phyloP scores from a whole-genome alignment of 1,140 invertebrate species.

The Apis cerana region DNA sequence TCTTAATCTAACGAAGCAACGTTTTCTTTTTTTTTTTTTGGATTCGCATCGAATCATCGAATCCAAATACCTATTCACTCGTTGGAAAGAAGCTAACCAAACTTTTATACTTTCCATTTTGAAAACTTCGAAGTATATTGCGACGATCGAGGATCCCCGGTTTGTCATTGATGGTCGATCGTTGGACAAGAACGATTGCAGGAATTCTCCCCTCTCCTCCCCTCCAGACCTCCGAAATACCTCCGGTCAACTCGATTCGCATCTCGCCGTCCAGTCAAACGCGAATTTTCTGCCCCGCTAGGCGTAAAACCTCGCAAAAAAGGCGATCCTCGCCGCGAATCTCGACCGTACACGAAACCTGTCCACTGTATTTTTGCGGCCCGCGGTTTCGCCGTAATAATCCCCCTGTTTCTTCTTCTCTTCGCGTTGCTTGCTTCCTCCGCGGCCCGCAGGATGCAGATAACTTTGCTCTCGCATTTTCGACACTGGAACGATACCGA shows the following conservation, averaged over 20 bases:
- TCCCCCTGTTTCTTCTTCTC: conserved; percentile 39
- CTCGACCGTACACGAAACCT: conserved; percentile 10
- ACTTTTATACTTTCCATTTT: no score
- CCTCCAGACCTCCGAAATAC: background rate
- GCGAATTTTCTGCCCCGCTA: conserved; percentile 3
- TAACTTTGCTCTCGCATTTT: conserved; percentile 67
- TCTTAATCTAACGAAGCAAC: no score
- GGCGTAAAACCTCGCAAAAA: background rate
- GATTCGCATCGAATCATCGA: no score
- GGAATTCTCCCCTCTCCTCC: background rate
- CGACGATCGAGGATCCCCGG: no score
- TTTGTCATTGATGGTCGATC: background rate
- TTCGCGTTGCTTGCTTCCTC: background rate
- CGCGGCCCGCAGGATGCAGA: background rate
- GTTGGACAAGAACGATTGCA: background rate
- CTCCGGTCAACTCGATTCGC: background rate
- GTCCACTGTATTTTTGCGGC: conserved; percentile 44
- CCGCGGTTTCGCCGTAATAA: conserved; percentile 52
- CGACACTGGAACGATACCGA: conserved; percentile 57
- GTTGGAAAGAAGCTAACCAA: no score
- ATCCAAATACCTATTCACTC: no score
- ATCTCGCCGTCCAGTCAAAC: background rate
- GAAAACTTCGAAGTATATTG: no score
- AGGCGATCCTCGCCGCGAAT: background rate
- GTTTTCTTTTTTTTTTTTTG: no score